Conservation (phyloP, 1,140 invertebrate species). For the Drosophila navojoa region DNA sequence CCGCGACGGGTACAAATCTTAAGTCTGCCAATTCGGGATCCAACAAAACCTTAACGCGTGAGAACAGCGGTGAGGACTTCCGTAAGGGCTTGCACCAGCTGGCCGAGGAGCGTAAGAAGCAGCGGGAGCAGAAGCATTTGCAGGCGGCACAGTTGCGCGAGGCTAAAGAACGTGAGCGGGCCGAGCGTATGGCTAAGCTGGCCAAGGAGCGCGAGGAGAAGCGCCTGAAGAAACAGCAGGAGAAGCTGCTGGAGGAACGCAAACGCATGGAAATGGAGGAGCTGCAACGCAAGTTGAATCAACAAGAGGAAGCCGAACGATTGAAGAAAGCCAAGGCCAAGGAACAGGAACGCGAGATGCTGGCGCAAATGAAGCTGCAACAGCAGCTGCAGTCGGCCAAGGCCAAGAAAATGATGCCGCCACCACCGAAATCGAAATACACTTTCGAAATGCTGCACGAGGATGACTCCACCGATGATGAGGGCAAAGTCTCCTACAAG, state of each 20-base stretch:
- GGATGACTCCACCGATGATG: conserved; percentile 86
- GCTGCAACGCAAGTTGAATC: conserved; percentile 84
- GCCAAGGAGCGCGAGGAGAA: conserved; percentile 85
- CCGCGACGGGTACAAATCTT: conserved; percentile 54
- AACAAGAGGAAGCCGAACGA: conserved; percentile 81
- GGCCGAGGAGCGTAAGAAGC: conserved; percentile 86
- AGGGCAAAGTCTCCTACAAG: conserved; percentile 83
- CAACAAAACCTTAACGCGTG: conserved; percentile 64
- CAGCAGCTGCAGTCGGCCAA: conserved; percentile 46
- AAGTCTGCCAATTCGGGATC: conserved; percentile 53
- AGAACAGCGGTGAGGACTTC: conserved; percentile 78
- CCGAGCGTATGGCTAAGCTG: conserved; percentile 84
- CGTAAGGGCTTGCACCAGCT: conserved; percentile 74
- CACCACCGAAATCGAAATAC: conserved; percentile 66
- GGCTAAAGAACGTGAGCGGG: conserved; percentile 85
- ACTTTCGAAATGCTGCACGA: conserved; percentile 84
- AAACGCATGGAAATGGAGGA: conserved; percentile 85
- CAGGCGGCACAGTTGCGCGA: conserved; percentile 86
- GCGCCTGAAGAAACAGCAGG: conserved; percentile 84
- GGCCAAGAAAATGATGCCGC: conserved; percentile 72
- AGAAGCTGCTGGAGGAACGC: conserved; percentile 79
- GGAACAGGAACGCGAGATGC: conserved; percentile 74
- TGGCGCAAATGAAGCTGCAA: conserved; percentile 70
- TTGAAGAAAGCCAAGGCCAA: conserved; percentile 82
- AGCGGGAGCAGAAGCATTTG: conserved; percentile 86